These are phyloP conservation scores for Gryon sp. DNA, from an alignment of 1,140 invertebrate species.

Conservation along the genomic window DNA sequence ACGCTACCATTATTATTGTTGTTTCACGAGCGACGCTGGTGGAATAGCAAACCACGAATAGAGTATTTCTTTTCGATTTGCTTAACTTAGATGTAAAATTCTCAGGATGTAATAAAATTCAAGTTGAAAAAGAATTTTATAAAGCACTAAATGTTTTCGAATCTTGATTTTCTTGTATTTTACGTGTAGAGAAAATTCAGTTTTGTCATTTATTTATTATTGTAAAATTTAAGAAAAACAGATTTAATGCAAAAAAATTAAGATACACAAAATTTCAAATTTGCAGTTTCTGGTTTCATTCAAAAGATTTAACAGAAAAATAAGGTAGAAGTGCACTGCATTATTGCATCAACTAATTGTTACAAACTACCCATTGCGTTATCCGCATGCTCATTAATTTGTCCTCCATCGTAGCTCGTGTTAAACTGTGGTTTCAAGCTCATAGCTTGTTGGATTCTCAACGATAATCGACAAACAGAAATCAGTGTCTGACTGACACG, in stretches of 20 bases:
- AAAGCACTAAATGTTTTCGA: slow-evolving; percentile 2
- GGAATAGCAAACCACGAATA: slow-evolving; percentile 24
- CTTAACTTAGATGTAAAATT: slow-evolving; percentile 15
- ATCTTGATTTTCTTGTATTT: too few relatives aligned
- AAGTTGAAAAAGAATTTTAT: slow-evolving; percentile 4
- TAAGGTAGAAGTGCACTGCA: slow-evolving; percentile 25
- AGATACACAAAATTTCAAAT: too few relatives aligned
- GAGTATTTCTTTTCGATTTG: slow-evolving; percentile 31
- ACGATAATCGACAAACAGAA: slow-evolving; percentile 52
- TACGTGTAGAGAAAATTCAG: too few relatives aligned
- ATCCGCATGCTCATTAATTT: slow-evolving; percentile 60
- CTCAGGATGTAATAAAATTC: slow-evolving; percentile 1
- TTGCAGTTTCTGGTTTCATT: too few relatives aligned
- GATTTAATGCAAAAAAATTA: too few relatives aligned
- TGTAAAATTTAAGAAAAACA: too few relatives aligned
- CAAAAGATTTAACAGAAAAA: too few relatives aligned
- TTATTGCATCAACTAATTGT: slow-evolving; percentile 60
- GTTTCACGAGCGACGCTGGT: slow-evolving; percentile 33
- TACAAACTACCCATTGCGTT: slow-evolving; percentile 61
- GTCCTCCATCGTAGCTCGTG: slow-evolving; percentile 42
- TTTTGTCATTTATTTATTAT: too few relatives aligned
- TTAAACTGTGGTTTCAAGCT: slow-evolving; percentile 55
- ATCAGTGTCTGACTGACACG: slow-evolving; percentile 29
- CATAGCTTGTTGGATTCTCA: slow-evolving; percentile 49
- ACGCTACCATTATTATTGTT: slow-evolving; percentile 46